Conservation (phyloP, 2,888 invertebrate genomes). For the Spilosoma lubricipeda region DNA sequence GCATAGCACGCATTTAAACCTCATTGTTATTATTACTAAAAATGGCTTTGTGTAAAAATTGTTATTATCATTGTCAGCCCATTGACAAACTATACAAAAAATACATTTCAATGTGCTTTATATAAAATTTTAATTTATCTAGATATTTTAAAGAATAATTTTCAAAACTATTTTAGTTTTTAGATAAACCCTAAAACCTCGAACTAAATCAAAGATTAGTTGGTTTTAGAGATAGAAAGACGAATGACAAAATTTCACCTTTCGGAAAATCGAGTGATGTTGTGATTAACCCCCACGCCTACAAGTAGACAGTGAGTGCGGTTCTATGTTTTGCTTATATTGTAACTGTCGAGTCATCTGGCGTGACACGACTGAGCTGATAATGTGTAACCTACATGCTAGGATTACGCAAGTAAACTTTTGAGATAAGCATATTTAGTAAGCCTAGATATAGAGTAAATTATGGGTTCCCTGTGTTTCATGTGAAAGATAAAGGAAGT, state of each 20-base stretch:
- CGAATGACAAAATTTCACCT: background rate
- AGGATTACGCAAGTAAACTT: slow-evolving; percentile 50
- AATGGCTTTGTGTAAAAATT: too few relatives aligned
- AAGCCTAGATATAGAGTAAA: slow-evolving; percentile 21
- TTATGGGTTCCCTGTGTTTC: slow-evolving; percentile 5
- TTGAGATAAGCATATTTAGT: slow-evolving; percentile 39
- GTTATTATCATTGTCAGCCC: too few relatives aligned
- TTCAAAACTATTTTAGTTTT: background rate
- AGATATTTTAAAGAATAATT: background rate
- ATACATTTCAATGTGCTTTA: background rate
- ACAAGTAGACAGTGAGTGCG: slow-evolving; percentile 64
- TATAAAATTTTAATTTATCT: background rate
- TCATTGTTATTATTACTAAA: too few relatives aligned
- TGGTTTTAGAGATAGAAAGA: background rate
- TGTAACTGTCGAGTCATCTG: slow-evolving; percentile 62
- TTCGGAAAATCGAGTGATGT: slow-evolving; percentile 23
- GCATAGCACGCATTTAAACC: too few relatives aligned
- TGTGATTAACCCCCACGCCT: slow-evolving; percentile 46
- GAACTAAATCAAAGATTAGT: background rate
- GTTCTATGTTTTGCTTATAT: slow-evolving; percentile 65
- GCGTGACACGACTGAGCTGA: slow-evolving; percentile 52
- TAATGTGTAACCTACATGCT: slow-evolving; percentile 55
- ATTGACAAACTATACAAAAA: too few relatives aligned
- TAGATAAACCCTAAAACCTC: background rate
- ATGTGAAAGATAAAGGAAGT: background rate